phyloP scores from a whole-genome alignment of 2,797 vertebrate genomes.

The Sebastes minor region DNA sequence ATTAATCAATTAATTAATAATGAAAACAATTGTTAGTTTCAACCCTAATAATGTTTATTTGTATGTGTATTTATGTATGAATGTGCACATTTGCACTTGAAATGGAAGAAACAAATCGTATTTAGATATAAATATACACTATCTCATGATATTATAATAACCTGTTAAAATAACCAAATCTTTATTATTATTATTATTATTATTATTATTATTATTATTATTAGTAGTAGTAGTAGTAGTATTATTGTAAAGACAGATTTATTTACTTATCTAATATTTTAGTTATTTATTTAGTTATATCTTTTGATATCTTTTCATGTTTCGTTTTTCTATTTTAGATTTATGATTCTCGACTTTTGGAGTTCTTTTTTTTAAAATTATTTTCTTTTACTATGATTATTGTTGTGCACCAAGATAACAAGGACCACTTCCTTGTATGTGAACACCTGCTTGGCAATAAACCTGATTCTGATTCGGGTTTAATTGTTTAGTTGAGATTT shows the following conservation, averaged over 20 bases:
- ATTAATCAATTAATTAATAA: neutral
- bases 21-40: neutral
- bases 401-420: too few species aligned
- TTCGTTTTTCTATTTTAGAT: neutral
- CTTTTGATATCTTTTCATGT: neutral
- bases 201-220: too few species aligned
- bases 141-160: neutral
- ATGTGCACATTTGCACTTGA: neutral
- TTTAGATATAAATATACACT: too few species aligned
- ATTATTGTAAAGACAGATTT: neutral
- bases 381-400: too few species aligned
- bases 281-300: too few species aligned
- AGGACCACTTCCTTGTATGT: too few species aligned
- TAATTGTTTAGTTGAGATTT: too few species aligned
- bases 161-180: neutral
- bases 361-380: neutral
- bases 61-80: neutral
- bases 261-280: neutral
- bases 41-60: neutral
- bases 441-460: too few species aligned
- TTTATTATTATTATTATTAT: neutral
- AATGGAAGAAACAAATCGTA: too few species aligned
- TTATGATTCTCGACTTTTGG: neutral
- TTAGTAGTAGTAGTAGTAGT: too few species aligned
- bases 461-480: too few species aligned